These are phyloP conservation scores for Crossaster papposus DNA, from an alignment of 53 echinoderm and acorn worm species.

Conservation along the genomic window DNA sequence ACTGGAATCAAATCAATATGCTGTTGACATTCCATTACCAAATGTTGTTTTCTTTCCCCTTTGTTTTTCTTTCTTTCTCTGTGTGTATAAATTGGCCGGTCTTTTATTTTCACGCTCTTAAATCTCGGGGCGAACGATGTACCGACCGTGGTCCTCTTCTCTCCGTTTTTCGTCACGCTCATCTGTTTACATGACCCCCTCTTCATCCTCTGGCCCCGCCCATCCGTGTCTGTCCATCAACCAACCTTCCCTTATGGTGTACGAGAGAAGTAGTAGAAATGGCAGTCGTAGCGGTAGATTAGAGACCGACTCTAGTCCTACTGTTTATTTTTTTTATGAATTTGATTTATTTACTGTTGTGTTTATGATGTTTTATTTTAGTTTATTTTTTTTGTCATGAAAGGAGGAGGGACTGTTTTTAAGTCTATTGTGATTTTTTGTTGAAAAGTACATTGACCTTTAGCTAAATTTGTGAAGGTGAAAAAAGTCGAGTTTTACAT, in stretches of 20 bases:
- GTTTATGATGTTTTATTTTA: not conserved
- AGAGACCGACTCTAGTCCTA: slow-evolving; percentile 14
- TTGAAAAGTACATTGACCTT: not conserved
- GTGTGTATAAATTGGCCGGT: slow-evolving; percentile 33
- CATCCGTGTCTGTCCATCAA: slow-evolving; percentile 38
- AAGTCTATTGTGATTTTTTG: not conserved
- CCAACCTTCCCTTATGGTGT: slow-evolving; percentile 40
- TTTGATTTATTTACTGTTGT: not conserved
- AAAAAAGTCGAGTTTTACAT: not conserved
- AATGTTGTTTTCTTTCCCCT: not conserved
- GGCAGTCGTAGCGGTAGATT: not conserved
- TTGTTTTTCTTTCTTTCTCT: slow-evolving; percentile 1
- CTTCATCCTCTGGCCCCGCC: slow-evolving; percentile 24
- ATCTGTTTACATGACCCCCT: slow-evolving; percentile 55
- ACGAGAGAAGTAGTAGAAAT: slow-evolving; percentile 63
- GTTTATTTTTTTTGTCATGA: not conserved
- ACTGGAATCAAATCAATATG: not conserved
- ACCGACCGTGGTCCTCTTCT: slow-evolving; percentile 29
- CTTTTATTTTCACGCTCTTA: slow-evolving; percentile 12
- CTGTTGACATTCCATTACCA: not conserved
- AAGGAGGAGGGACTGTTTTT: slow-evolving; percentile 2
- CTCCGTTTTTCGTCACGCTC: slow-evolving; percentile 24
- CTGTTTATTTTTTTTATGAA: not conserved
- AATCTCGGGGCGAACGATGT: slow-evolving; percentile 26
- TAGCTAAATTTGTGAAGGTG: not conserved